Base-by-base conservation (phyloP, 2,797 vertebrate genomes). In the Poeciliopsis infans region DNA sequence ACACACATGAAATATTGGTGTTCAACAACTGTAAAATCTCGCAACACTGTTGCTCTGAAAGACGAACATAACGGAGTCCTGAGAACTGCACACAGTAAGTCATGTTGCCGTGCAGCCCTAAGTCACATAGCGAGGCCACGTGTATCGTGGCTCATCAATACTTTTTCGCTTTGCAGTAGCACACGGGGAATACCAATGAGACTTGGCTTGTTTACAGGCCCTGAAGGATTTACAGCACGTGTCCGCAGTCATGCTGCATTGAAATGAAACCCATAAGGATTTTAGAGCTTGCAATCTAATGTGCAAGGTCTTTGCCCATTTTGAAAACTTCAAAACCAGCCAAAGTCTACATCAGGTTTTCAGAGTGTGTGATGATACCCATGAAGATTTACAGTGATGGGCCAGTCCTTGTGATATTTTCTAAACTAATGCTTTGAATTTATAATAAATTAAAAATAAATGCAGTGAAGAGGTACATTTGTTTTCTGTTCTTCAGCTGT, bases 121-220 rank as follows among this genome's bases (percentile, higher is more conserved):
- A 78, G 78, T 89, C 90, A 92, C 78, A n/a, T 43, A 84, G 49
- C 85, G 75, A 91, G 80, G 88, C 86, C 92, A 88, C 66, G 72
- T 90, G 90, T 73, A 13, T 78, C 68, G 59, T 43, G 46, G 70
- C 79, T 88, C 87, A 86, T 94, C 92, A 81, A 92, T 93, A 91
- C 41, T 70, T 84, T 25, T 89, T 87, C 81, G 87, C 81, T 59
- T 79, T 66, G 81, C 70, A 68, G 43, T 69, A 81, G 72, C 85
- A 75, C 20, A 23, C 76, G 53, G 84, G 84, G 91, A 87, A 92
- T 90, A 90, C 83, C 79, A 89, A 88, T 87, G 86, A 92, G 72
- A 59, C 64, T 43, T 69, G 86, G 80, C 84, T 78, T 0, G 4
- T 84, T 88, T 87, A 85, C 87, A 83, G 76, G 75, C 81, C 75